Percentiles rank a stretch among this genome's conserved stretches.
phyloP scores from a whole-genome alignment of 2,888 invertebrate genomes.

The Phaedon cochleariae region DNA sequence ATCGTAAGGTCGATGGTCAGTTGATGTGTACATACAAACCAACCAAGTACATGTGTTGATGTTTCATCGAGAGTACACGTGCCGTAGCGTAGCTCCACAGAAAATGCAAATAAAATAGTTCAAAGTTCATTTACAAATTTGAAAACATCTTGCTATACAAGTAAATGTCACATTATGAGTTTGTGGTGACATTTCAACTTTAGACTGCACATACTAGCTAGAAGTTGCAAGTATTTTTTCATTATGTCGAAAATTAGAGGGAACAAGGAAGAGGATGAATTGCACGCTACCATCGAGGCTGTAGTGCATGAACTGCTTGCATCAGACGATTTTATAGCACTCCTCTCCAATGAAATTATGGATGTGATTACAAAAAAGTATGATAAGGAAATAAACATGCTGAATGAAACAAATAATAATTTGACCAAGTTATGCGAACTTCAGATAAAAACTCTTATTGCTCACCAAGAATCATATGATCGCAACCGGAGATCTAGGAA shows the following conservation, averaged over 20 bases:
- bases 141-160: slow-evolving; percentile 9
- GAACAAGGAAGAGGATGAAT: slow-evolving; percentile 8
- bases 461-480: too few species aligned
- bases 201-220: slow-evolving; percentile 8
- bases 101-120: neutral
- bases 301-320: slow-evolving; percentile 1
- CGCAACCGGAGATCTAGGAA: too few species aligned
- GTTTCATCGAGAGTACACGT: slow-evolving; percentile 12
- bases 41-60: too few species aligned
- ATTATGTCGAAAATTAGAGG: slow-evolving; percentile 6
- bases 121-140: slow-evolving; percentile 4
- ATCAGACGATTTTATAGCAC: too few species aligned
- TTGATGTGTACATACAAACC: too few species aligned
- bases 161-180: neutral
- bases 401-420: neutral
- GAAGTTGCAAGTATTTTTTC: slow-evolving; percentile 9
- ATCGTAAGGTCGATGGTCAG: too few species aligned
- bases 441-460: too few species aligned
- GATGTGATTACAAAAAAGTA: slow-evolving; percentile 11
- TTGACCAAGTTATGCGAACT: too few species aligned
- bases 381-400: neutral
- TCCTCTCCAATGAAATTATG: slow-evolving; percentile 6
- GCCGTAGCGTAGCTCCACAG: slow-evolving; percentile 6
- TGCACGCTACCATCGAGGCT: slow-evolving; percentile 1
- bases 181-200: slow-evolving; percentile 4